Evolutionary conservation across 2,888 invertebrate genomes (phyloP).

Genomic region (Nemurella pictetii): DNA sequence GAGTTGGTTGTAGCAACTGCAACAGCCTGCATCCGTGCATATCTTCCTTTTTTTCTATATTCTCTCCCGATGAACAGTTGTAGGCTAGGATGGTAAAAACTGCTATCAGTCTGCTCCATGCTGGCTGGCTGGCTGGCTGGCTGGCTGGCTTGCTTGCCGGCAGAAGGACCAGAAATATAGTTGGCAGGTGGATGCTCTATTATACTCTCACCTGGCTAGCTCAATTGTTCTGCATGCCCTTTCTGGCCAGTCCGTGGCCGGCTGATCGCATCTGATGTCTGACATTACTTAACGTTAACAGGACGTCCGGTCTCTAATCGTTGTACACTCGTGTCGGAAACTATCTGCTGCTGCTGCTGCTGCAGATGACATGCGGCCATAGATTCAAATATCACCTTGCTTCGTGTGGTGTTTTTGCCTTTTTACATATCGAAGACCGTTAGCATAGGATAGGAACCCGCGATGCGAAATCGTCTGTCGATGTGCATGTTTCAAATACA

Average conservation of each 20-base stretch:
- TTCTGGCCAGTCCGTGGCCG: neutral
- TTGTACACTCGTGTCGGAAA: neutral
- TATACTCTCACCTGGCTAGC: slow-evolving; percentile 4
- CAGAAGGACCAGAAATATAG: neutral
- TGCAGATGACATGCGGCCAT: neutral
- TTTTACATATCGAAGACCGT: neutral
- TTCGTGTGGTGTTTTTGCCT: neutral
- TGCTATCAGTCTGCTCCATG: neutral
- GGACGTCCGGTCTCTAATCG: slow-evolving; percentile 27
- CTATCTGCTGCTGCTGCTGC: no score
- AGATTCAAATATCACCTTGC: neutral
- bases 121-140: no score
- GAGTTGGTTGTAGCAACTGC: neutral
- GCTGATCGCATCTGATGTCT: slow-evolving; percentile 13
- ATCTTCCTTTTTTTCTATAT: neutral
- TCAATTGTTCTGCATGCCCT: neutral
- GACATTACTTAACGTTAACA: neutral
- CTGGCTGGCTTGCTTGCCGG: no score
- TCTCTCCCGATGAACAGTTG: neutral
- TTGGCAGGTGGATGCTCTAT: slow-evolving; percentile 26
- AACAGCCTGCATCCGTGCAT: neutral
- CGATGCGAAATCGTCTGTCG: neutral
- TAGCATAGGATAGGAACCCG: neutral
- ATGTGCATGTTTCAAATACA: neutral
- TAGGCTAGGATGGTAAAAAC: neutral